These are phyloP conservation scores for Cabera pusaria DNA, from an alignment of 2,888 invertebrate genomes.

Conservation along the genomic window DNA sequence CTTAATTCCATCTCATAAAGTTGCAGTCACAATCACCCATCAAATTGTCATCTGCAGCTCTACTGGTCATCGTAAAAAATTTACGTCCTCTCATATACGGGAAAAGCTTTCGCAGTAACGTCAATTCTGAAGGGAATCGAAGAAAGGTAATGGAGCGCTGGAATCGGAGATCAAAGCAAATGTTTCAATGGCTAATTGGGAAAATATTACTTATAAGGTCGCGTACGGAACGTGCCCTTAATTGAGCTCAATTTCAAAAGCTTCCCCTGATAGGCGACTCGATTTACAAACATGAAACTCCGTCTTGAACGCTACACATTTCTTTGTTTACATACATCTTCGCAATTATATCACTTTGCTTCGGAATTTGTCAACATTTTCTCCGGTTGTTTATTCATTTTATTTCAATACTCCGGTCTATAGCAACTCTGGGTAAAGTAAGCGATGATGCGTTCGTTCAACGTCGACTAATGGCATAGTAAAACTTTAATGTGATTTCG, in stretches of 20 bases:
- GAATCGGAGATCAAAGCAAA: slow-evolving; percentile 27
- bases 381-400: not conserved
- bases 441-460: slow-evolving; percentile 43
- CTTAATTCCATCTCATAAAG: slow-evolving; percentile 44
- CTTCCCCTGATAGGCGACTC: too few relatives aligned
- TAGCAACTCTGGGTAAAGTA: slow-evolving; percentile 6
- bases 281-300: too few relatives aligned
- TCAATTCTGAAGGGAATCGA: slow-evolving; percentile 10
- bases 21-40: slow-evolving; percentile 36
- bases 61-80: slow-evolving; percentile 41
- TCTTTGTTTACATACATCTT: too few relatives aligned
- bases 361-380: slow-evolving; percentile 1
- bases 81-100: slow-evolving; percentile 27
- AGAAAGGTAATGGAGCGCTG: slow-evolving; percentile 23
- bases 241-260: too few relatives aligned
- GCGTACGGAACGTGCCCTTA: slow-evolving; percentile 9
- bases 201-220: slow-evolving; percentile 16
- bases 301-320: too few relatives aligned
- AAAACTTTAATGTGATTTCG: slow-evolving; percentile 51
- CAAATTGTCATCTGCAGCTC: slow-evolving; percentile 39
- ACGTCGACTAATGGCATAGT: slow-evolving; percentile 54
- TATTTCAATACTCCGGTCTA: slow-evolving; percentile 5
- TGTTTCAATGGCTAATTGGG: slow-evolving; percentile 16
- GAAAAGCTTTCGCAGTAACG: slow-evolving; percentile 15
- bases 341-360: not conserved